phyloP scores from a whole-genome alignment of 2,113 vertebrate species.

The Oreotragus oreotragus region DNA sequence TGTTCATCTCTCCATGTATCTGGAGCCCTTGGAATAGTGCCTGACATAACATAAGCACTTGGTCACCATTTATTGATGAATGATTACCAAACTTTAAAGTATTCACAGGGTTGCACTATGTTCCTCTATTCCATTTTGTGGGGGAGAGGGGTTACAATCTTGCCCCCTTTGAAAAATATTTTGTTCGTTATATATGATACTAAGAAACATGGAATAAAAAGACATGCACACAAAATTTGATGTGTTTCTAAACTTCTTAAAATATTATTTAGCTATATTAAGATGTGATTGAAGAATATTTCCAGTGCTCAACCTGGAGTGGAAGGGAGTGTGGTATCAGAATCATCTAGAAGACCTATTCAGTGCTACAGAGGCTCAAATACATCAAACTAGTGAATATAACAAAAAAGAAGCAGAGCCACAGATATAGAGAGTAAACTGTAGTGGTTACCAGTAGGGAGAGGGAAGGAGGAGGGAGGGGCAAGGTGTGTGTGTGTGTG shows the following conservation, averaged over 20 bases:
- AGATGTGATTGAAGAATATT: not conserved
- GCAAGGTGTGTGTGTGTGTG: not conserved
- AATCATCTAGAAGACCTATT: not conserved
- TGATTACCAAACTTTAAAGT: not conserved
- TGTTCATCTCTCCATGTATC: not conserved
- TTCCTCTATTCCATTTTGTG: not conserved
- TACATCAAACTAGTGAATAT: not conserved
- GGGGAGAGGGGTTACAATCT: not conserved
- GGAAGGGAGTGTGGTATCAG: fast-evolving
- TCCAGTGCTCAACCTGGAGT: not conserved
- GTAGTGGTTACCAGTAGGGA: not conserved
- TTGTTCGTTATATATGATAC: not conserved
- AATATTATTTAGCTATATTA: not conserved
- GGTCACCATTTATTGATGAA: not conserved
- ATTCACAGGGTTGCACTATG: not conserved
- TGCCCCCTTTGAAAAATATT: not conserved
- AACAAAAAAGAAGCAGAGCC: not conserved
- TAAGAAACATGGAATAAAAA: not conserved
- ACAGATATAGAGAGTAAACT: not conserved
- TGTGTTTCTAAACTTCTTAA: not conserved
- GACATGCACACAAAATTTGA: not conserved
- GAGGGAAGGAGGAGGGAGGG: not conserved
- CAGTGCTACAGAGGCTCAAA: not conserved
- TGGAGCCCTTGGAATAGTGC: not conserved
- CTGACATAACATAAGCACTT: not conserved